Evolutionary conservation across 2,888 invertebrate species (phyloP).

Genomic region (Cataglyphis rosenhaueri): DNA sequence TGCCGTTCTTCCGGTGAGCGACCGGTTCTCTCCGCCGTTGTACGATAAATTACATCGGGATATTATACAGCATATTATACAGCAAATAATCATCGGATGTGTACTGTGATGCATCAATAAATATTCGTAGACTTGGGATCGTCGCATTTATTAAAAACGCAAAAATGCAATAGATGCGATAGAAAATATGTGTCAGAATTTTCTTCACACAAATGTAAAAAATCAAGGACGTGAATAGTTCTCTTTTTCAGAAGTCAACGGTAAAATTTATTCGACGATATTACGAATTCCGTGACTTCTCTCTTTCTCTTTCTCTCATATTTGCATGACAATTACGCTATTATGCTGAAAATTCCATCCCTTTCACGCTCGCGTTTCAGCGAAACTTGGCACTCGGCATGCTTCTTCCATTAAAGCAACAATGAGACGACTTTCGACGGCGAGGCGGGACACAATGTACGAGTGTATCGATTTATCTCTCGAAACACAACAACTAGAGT

Average conservation of each 20-base stretch:
- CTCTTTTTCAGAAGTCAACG: neutral
- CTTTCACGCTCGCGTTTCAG: constrained; percentile 34
- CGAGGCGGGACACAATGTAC: constrained; percentile 37
- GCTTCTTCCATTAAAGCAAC: constrained; percentile 48
- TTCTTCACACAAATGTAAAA: neutral
- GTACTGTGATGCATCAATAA: neutral
- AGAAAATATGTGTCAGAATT: neutral
- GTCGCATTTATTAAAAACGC: neutral
- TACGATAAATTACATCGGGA: constrained; percentile 18
- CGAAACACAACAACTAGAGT: constrained; percentile 50
- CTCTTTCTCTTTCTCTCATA: constrained; percentile 15
- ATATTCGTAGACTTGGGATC: neutral
- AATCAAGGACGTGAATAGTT: neutral
- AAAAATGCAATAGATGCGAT: neutral
- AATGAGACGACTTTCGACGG: constrained; percentile 45
- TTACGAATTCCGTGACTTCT: constrained; percentile 4
- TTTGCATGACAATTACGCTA: constrained; percentile 40
- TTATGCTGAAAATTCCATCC: constrained; percentile 37
- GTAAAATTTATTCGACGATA: neutral
- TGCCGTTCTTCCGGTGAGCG: constrained; percentile 43
- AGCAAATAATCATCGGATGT: neutral
- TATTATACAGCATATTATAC: neutral
- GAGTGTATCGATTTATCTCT: constrained; percentile 53
- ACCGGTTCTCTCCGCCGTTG: constrained; percentile 21
- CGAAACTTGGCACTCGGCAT: constrained; percentile 36